These are phyloP conservation scores for Hirtodrosophila alboralis DNA, from an alignment of 2,888 invertebrate genomes.

Conservation along the genomic window DNA sequence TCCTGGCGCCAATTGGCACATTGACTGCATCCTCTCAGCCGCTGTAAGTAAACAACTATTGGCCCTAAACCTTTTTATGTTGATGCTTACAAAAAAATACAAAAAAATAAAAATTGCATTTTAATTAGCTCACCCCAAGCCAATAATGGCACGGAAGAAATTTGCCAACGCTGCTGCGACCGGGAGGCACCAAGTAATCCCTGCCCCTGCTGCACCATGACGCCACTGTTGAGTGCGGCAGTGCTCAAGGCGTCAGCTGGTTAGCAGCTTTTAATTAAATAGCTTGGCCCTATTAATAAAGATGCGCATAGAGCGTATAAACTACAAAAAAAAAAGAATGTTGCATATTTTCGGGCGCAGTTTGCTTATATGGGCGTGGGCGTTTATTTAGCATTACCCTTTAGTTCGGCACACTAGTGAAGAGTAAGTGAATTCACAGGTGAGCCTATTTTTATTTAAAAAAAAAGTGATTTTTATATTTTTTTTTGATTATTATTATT, in stretches of 20 bases:
- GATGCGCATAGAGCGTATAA: conserved; percentile 31
- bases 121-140: conserved; percentile 65
- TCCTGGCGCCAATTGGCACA: conserved; percentile 27
- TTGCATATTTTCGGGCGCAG: conserved; percentile 49
- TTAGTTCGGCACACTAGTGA: no score
- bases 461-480: no score
- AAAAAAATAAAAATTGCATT: conserved; percentile 62
- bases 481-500: no score
- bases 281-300: conserved; percentile 47
- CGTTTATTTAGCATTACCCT: no score
- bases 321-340: conserved; percentile 29
- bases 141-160: conserved; percentile 24
- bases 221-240: conserved; percentile 60
- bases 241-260: conserved; percentile 66
- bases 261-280: conserved; percentile 68
- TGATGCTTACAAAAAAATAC: conserved; percentile 36
- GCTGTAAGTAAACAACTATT: conserved; percentile 57
- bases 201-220: conserved; percentile 40
- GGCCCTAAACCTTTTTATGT: conserved; percentile 43
- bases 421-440: no score
- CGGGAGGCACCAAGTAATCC: conserved; percentile 27
- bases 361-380: no score
- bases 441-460: no score
- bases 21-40: conserved; percentile 32
- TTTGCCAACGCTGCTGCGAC: conserved; percentile 57